Base-by-base conservation (phyloP, 2,888 invertebrate genomes). In the Silvanus unidentatus region DNA sequence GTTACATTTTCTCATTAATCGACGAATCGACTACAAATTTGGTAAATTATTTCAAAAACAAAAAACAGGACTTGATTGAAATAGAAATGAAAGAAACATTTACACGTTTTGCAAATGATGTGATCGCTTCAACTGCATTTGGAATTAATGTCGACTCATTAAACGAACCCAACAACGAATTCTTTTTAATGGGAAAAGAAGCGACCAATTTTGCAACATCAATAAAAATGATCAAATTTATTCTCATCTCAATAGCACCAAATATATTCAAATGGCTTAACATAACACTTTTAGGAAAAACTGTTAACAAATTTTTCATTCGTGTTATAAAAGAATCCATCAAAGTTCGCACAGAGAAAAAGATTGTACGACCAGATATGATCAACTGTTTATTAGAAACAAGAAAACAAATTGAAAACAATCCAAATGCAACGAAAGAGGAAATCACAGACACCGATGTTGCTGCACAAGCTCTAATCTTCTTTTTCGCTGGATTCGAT, bases 91-190 rank as follows among this genome's bases (percentile, higher is more conserved):
- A 74, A 16, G 76, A 78, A 41, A 43, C 73, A 1, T 71, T 75
- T 42, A 73, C 74, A 1, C 69, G 78, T 1, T 79, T 76, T 51
- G 72, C 77, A 0, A 79, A 73, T 54, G 80, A 80, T 59, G 77
- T 78, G 16, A 79, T 80, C 2, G 65, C 65, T 1, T 60, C 60
- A 0, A 62, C 63, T 27, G 67, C 66, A 1, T 70, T 67, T 43
- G 69, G 70, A 0, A 44, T 70, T 2, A 50, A 49, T 10, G 55
- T 65, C 2, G 58, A 70, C 43, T 66, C 68, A 0, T 52, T 69
- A 47, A 50, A 44, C 8, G 50, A 70, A 10, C 60, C 54, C 2
- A 48, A 64, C 0, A 69, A 71, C 37, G 60, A 61, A 2, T 69
- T 70, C 43, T 68, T 65, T 43, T 39, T 55, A 0, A 47, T 59